Base-by-base conservation (phyloP, 2,888 invertebrate species). In the Allolobophora icterica region DNA sequence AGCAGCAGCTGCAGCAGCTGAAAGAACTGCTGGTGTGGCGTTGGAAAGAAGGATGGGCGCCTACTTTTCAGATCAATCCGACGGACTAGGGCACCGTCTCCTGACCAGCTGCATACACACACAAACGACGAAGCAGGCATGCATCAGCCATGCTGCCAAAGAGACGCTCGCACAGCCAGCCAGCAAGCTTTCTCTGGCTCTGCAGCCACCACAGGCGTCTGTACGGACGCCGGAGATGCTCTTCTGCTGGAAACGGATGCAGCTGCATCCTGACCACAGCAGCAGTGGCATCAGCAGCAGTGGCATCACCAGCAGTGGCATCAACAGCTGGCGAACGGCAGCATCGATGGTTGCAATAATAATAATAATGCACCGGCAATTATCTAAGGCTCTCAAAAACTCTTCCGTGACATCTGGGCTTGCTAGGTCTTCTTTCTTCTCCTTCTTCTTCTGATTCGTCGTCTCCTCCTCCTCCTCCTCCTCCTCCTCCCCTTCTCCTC, bases 11-110 rank as follows among this genome's bases (percentile, higher is more conserved):
- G 58, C 30, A 71, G 71, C 71, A 71, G 71, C 71, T 71, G 71
- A 71, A n/a, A 0, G 71, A 71, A n/a, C 30, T 71, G n/a, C 71
- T 71, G 30, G 71, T 71, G 5, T 71, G 30, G 71, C 17, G n/a
- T 6, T 71, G n/a, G 71, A 6, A 71, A 71, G 71, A n/a, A n/a
- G 71, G 30, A 71, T n/a, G 71, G 30, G n/a, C 71, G 21, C 52
- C 52, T 52, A 52, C 52, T 52, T 71, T n/a, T 71, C 71, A 30
- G 71, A 71, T 71, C 71, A 71, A 71, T 71, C 71, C 71, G 71
- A n/a, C n/a, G n/a, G 71, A 71, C 71, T 30, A n/a, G n/a, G 17
- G 71, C 71, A 8, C 71, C 71, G 71, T 71, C 71, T n/a, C n/a
- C 11, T n/a, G 71, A 71, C 71, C 71, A n/a, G 71, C 71, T n/a